Conservation (phyloP, 1,140 invertebrate genomes). For the Sinonovacula constricta region DNA sequence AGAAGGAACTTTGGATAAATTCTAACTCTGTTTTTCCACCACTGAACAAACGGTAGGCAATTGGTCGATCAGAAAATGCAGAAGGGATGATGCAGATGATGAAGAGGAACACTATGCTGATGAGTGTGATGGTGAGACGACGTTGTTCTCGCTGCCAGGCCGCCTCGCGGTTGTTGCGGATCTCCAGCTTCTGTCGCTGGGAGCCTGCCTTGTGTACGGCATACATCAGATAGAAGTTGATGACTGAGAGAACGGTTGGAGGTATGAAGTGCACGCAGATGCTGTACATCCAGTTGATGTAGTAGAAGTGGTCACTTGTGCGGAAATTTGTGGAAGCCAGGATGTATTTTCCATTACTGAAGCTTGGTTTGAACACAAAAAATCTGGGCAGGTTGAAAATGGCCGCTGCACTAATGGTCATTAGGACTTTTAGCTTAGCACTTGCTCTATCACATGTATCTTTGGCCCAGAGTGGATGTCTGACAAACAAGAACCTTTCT, state of each 20-base stretch:
- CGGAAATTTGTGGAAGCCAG: conserved; percentile 59
- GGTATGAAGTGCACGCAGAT: conserved; percentile 66
- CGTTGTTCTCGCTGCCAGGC: conserved; percentile 68
- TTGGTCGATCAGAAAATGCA: conserved; percentile 66
- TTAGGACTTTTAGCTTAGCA: conserved; percentile 65
- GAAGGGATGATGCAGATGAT: conserved; percentile 73
- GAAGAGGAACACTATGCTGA: conserved; percentile 72
- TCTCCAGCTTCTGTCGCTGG: conserved; percentile 61
- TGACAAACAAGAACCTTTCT: conserved; percentile 71
- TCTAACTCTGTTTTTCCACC: conserved; percentile 43
- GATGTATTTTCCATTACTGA: conserved; percentile 20
- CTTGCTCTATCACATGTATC: conserved; percentile 64
- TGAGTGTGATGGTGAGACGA: conserved; percentile 70
- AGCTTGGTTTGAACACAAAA: conserved; percentile 54
- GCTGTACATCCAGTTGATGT: conserved; percentile 69
- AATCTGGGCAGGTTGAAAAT: conserved; percentile 72
- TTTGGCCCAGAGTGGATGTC: conserved; percentile 70
- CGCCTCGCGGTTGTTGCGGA: conserved; percentile 65
- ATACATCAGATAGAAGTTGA: conserved; percentile 68
- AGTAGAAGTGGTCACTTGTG: conserved; percentile 41
- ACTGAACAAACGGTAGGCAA: conserved; percentile 67
- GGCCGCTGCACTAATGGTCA: conserved; percentile 56
- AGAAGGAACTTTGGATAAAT: conserved; percentile 56
- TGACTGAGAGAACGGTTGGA: conserved; percentile 58
- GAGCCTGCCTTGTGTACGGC: conserved; percentile 63